Percentiles rank a stretch among this genome's conserved stretches.
Evolutionary conservation across 2,797 vertebrate genomes (phyloP).

Genomic region (Morelia viridis): DNA sequence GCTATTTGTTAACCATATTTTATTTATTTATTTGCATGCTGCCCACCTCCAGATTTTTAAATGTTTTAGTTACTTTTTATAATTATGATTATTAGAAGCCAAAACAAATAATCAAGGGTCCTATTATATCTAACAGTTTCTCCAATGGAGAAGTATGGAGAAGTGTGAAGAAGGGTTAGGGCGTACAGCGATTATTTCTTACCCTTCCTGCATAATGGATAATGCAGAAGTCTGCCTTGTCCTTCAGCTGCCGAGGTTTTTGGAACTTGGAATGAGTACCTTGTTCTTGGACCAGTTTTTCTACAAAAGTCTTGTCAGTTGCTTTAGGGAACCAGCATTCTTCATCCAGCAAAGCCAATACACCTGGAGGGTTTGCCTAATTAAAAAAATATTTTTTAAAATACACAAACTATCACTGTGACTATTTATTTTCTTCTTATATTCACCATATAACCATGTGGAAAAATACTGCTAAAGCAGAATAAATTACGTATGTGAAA

Average conservation of each 20-base stretch:
- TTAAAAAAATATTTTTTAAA: neutral
- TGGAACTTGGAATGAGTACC: slow-evolving; percentile 96
- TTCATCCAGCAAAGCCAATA: slow-evolving; percentile 93
- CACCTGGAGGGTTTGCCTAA: slow-evolving; percentile 93
- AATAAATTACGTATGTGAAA: neutral
- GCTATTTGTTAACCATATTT: neutral
- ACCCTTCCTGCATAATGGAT: slow-evolving; percentile 99
- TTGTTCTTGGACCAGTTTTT: slow-evolving; percentile 95
- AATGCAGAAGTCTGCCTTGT: slow-evolving; percentile 95
- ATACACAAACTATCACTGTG: neutral
- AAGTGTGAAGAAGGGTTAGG: neutral
- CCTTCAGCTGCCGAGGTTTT: slow-evolving; percentile 95
- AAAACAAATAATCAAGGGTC: neutral
- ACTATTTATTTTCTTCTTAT: neutral
- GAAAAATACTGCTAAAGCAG: neutral
- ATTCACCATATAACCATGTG: neutral
- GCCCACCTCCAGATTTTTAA: neutral
- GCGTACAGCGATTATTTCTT: slow-evolving; percentile 13
- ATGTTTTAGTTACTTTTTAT: neutral
- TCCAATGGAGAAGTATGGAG: neutral
- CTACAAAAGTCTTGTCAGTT: slow-evolving; percentile 97
- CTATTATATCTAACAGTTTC: neutral
- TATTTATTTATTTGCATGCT: neutral
- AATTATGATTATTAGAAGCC: neutral
- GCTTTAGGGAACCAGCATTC: slow-evolving; percentile 99